These are phyloP conservation scores for Hycleus phaleratus DNA, from an alignment of 1,140 invertebrate genomes.

Conservation along the genomic window DNA sequence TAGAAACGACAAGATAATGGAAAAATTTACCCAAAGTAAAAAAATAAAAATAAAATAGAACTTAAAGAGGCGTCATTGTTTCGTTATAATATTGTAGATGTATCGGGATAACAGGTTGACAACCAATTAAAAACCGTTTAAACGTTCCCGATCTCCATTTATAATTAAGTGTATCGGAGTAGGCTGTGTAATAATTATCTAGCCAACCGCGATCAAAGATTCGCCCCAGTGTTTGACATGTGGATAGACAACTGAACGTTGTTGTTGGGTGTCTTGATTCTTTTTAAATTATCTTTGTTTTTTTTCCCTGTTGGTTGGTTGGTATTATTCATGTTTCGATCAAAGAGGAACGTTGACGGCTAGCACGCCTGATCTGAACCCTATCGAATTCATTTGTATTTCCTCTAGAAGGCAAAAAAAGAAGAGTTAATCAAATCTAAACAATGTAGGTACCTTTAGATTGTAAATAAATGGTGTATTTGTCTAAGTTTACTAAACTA, in stretches of 20 bases:
- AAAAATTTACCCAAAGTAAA: no score
- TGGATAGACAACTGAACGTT: constrained; percentile 26
- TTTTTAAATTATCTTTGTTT: no score
- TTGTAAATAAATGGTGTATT: background rate
- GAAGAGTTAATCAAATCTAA: constrained; percentile 11
- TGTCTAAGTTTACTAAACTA: constrained; percentile 6
- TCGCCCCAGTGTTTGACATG: constrained; percentile 25
- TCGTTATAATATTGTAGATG: no score
- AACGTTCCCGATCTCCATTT: constrained; percentile 27
- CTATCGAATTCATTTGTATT: background rate
- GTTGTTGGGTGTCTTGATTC: background rate
- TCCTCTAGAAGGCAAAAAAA: background rate
- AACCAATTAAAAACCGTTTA: constrained; percentile 36
- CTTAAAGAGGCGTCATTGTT: no score
- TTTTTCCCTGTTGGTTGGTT: no score
- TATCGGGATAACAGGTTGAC: constrained; percentile 29
- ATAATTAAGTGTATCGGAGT: constrained; percentile 34
- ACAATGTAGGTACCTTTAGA: constrained; percentile 9
- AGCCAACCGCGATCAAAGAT: constrained; percentile 23
- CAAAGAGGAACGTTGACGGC: no score
- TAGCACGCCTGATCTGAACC: background rate
- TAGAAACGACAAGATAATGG: no score
- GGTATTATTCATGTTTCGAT: no score
- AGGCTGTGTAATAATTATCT: constrained; percentile 25
- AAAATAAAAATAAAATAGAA: no score